These are phyloP conservation scores for Polypterus bichir DNA, from an alignment of 2,113 vertebrate genomes.

Conservation along the genomic window DNA sequence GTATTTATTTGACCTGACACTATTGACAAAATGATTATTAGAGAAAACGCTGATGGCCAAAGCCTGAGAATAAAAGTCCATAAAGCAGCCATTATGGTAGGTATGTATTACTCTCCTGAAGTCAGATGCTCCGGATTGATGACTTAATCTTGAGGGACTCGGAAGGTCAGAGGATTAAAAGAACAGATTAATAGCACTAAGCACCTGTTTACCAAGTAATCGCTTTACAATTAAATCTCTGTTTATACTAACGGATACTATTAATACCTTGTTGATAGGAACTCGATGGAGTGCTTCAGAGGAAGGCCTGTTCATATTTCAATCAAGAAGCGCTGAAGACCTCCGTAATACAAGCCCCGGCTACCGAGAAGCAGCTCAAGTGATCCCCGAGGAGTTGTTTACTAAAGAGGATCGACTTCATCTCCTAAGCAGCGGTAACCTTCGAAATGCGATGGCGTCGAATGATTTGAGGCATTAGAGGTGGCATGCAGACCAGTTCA, in stretches of 20 bases:
- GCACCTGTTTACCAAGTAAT: conserved; percentile 6
- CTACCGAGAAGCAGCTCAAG: not conserved
- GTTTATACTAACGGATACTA: conserved; percentile 6
- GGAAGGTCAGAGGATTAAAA: conserved; percentile 5
- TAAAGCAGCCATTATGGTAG: not conserved
- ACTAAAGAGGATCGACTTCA: not conserved
- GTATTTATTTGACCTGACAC: no score
- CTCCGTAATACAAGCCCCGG: not conserved
- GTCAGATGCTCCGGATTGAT: not conserved
- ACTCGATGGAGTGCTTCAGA: conserved; percentile 1
- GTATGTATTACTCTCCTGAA: not conserved
- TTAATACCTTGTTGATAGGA: conserved; percentile 2
- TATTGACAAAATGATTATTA: not conserved
- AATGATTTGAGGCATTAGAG: not conserved
- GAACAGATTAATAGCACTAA: conserved; percentile 7
- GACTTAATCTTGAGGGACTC: not conserved
- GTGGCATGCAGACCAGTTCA: not conserved
- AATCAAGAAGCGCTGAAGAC: not conserved
- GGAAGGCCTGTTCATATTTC: not conserved
- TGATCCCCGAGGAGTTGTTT: not conserved
- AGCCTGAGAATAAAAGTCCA: not conserved
- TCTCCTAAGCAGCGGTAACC: not conserved
- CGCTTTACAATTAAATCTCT: not conserved
- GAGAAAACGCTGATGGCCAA: not conserved
- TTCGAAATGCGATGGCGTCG: not conserved